Percentiles rank a stretch among this genome's conserved stretches.
phyloP scores from a whole-genome alignment of 1,140 invertebrate species.

The Monomorium pharaonis region DNA sequence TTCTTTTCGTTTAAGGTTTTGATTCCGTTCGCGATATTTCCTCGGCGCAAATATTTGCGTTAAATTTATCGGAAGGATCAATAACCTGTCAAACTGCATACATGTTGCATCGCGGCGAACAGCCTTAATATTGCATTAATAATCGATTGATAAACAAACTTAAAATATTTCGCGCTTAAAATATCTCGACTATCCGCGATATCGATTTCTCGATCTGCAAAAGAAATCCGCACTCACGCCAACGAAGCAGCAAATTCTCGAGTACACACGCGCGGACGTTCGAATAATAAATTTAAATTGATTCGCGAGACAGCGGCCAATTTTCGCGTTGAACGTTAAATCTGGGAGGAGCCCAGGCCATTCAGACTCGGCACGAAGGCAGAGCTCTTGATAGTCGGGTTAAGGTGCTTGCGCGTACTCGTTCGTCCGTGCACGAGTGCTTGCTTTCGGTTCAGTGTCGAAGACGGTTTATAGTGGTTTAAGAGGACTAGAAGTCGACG shows the following conservation, averaged over 20 bases:
- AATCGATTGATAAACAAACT: constrained; percentile 1
- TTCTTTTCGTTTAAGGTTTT: background rate
- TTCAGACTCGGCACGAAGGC: constrained; percentile 29
- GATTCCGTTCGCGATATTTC: constrained; percentile 22
- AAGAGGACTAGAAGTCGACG: constrained; percentile 26
- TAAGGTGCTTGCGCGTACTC: constrained; percentile 48
- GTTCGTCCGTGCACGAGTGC: constrained; percentile 54
- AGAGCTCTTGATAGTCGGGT: constrained; percentile 51
- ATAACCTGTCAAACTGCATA: constrained; percentile 12
- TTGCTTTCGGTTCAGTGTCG: constrained; percentile 64
- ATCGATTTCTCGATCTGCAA: background rate
- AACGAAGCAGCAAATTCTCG: background rate
- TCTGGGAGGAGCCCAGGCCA: background rate
- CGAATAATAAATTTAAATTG: constrained; percentile 49
- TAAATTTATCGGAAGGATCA: constrained; percentile 18
- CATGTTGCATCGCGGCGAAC: background rate
- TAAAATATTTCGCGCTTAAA: background rate
- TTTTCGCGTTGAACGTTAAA: constrained; percentile 34
- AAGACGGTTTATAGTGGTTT: constrained; percentile 63
- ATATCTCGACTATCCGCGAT: background rate
- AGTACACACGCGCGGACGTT: background rate
- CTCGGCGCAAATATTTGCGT: constrained; percentile 18
- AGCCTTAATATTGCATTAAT: background rate
- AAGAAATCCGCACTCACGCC: background rate
- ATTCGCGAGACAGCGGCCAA: constrained; percentile 26